phyloP scores from a whole-genome alignment of 64 coral and sea anemone species.

The Catalaphyllia jardinei region DNA sequence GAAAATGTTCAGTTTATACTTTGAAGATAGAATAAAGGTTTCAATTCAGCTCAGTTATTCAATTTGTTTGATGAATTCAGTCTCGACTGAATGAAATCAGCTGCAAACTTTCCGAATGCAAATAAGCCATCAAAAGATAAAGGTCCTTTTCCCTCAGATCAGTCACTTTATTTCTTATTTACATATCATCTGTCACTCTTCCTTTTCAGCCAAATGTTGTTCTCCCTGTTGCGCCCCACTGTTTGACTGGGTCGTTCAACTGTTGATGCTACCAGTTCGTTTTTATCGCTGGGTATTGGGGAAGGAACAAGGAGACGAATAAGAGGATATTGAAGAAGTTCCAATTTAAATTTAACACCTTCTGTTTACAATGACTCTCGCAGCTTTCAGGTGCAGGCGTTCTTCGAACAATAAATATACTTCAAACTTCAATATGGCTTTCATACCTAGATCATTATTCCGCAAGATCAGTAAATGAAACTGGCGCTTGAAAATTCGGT shows the following conservation, averaged over 20 bases:
- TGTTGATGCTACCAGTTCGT: conserved; percentile 13
- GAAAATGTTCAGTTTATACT: not conserved
- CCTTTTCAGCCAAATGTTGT: conserved; percentile 34
- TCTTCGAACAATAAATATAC: not conserved
- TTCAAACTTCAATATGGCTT: not conserved
- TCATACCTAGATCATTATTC: not conserved
- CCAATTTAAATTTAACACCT: conserved; percentile 9
- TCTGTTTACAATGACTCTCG: not conserved
- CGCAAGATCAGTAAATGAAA: too few relatives aligned
- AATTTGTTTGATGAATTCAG: not conserved
- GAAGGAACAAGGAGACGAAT: conserved; percentile 9
- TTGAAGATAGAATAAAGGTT: not conserved
- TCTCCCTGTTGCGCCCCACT: conserved; percentile 31
- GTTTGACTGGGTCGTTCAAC: conserved; percentile 24
- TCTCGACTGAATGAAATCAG: conserved; percentile 3
- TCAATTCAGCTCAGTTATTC: not conserved
- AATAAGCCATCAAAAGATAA: not conserved
- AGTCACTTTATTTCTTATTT: not conserved
- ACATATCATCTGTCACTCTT: not conserved
- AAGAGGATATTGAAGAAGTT: not conserved
- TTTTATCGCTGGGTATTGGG: conserved; percentile 31
- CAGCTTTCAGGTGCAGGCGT: not conserved
- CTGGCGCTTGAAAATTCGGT: too few relatives aligned
- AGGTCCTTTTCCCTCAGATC: not conserved
- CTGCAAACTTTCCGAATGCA: not conserved